Evolutionary conservation across 1,140 invertebrate genomes (phyloP), one percentile per base, ranked within the genome.

Genomic region (Adelges cooleyi): DNA sequence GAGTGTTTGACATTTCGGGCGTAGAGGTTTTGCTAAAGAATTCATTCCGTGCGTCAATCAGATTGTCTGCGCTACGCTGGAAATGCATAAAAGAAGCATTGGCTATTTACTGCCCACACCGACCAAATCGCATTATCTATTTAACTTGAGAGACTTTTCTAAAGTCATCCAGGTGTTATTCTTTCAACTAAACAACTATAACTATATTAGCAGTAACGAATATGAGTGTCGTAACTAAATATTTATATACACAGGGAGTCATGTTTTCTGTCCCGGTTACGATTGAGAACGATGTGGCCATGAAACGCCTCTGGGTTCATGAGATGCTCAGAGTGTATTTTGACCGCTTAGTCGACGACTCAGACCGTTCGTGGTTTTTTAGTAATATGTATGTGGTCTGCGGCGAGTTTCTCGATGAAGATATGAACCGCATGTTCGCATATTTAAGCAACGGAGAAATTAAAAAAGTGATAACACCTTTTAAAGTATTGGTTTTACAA

Each of bases 251-350:
- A 2, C 76, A 95, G 83, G 94, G 95, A 27, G 86, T 97, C 0
- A 75, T 96, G 13, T 74, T 98, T 6, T 95, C 92, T 0, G 89
- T 90, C 3, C 93, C 94, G 0, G 90, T 95, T 77, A 89, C 90
- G 8, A 92, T 90, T 71, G 85, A 89, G 69, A 86, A 91, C 67
- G 76, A 92, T n/a, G 79, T 82, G 6, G 84, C 86, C 3, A 91
- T 98, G 81, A 94, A 96, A 72, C 79, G 90, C 52, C 77, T 96
- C 1, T 97, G 94, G 94, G 85, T 95, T 6, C 93, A 98, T 74
- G 94, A 98, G 78, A 85, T 92, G 51, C 77, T 94, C 65, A 81
- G 95, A 27, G 93, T 98, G 2, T 98, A 93, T 75, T 90, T 91
- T 65, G 95, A 98, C 78, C 84, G 94, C 67, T 78, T 97, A 23